Percentiles rank a stretch among this genome's conserved stretches.
These are phyloP conservation scores for Drosophila nigromelanica DNA, from an alignment of 1,140 invertebrate genomes.

Conservation along the genomic window DNA sequence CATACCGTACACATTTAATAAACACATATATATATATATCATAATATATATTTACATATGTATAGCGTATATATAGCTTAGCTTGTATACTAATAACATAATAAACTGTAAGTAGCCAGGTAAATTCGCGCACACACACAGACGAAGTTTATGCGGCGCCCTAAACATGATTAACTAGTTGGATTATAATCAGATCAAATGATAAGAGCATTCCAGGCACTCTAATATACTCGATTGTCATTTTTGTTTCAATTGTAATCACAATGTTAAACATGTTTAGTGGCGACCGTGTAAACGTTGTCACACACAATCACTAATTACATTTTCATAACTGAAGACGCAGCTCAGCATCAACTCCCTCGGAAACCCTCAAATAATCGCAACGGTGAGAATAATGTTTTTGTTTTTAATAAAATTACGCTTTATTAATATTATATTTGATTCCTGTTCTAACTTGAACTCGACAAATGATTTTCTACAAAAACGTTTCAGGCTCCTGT, in stretches of 20 bases:
- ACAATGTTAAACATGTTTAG: neutral
- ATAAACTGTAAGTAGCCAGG: slow-evolving; percentile 61
- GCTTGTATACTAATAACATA: slow-evolving; percentile 57
- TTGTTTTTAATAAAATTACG: slow-evolving; percentile 75
- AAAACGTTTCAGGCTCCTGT: neutral
- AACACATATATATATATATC: slow-evolving; percentile 33
- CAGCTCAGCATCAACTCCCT: neutral
- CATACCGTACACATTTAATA: slow-evolving; percentile 15
- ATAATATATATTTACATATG: slow-evolving; percentile 14
- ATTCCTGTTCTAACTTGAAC: slow-evolving; percentile 22
- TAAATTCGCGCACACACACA: slow-evolving; percentile 30
- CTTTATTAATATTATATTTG: slow-evolving; percentile 68
- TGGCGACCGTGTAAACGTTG: slow-evolving; percentile 9
- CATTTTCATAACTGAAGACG: slow-evolving; percentile 17
- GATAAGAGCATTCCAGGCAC: neutral
- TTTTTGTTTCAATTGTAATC: neutral
- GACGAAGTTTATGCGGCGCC: slow-evolving; percentile 14
- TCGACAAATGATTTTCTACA: slow-evolving; percentile 26
- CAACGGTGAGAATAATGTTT: slow-evolving; percentile 50
- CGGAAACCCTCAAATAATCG: slow-evolving; percentile 4
- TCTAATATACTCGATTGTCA: neutral
- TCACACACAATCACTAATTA: slow-evolving; percentile 15
- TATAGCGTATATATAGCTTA: slow-evolving; percentile 64
- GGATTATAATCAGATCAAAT: neutral
- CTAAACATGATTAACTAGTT: slow-evolving; percentile 11